Base-by-base conservation (phyloP, 2,113 vertebrate genomes). In the Rutilus rutilus region DNA sequence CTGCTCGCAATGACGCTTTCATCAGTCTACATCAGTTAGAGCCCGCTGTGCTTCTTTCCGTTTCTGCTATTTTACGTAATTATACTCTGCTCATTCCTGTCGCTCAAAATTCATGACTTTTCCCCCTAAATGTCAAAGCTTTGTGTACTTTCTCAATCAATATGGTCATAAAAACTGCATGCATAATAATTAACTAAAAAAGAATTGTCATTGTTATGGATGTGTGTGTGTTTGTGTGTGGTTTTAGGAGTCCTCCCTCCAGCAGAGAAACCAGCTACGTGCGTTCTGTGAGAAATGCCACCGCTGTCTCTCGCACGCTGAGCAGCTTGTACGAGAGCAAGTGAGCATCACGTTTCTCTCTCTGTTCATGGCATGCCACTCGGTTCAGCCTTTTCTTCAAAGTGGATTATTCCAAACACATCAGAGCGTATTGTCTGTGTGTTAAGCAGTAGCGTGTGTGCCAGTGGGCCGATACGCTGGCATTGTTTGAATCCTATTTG, bases 291-390 rank as follows among this genome's bases (percentile, higher is more conserved):
- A 96, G 83, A 91, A 95, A 78, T 96, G 95, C 78, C 91, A 91
- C 50, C 90, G 27, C 65, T 96, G 91, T 83, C 93, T 98, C 21
- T 93, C 93, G 67, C 95, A 97, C 87, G 3, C 82, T 2, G 91
- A 96, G 85, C 89, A 85, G 87, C 86, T 89, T 1, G 89, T 97
- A 80, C 94, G 93, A 89, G 95, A 96, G 90, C 96, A 97, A 96
- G 97, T 97, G 84, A 65, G 77, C 54, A 42, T 42, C 15, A 23
- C 30, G 21, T 64, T 39, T 64, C 11, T 36, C 27, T 47, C 21
- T 79, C 17, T 50, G 45, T 87, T 33, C 23, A 69, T 5, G 11
- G 39, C 39, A 75, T 9, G 7, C 17, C 60, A 83, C 10, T 78
- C 33, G 45, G 42, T 71, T 33, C 78, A 59, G 4, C 17, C n/a